These are phyloP conservation scores for Phalacrocorax carbo DNA, from an alignment of 2,113 vertebrate species.

Conservation along the genomic window DNA sequence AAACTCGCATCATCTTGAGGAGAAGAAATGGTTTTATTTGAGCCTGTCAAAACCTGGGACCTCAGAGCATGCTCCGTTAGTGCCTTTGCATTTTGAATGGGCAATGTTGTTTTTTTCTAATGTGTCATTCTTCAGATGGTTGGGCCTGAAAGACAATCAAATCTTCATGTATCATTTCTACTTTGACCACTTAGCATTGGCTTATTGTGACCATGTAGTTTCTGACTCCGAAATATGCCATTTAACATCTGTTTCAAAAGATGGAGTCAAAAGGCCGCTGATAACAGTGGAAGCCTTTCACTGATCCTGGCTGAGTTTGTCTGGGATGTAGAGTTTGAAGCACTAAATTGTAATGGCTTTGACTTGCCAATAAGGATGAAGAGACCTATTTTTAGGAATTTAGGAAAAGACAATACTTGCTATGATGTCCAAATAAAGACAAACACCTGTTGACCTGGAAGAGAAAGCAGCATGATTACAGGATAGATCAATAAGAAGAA, in stretches of 20 bases:
- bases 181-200: not conserved
- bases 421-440: not conserved
- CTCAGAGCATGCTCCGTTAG: not conserved
- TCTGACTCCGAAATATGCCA: not conserved
- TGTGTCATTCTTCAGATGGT: not conserved
- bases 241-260: not conserved
- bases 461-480: not conserved
- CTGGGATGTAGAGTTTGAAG: not conserved
- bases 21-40: not conserved
- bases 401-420: not conserved
- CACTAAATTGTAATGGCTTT: not conserved
- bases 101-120: not conserved
- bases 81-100: not conserved
- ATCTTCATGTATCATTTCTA: not conserved
- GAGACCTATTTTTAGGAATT: not conserved
- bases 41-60: not conserved
- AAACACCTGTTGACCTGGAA: fast-evolving
- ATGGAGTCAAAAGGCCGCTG: not conserved
- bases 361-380: not conserved
- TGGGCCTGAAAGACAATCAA: not conserved
- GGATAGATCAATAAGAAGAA: not conserved
- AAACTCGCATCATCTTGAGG: not conserved
- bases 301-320: not conserved
- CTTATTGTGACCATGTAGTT: not conserved
- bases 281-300: not conserved